A percentile compares a stretch with the other conserved stretches of the same genome.
Evolutionary conservation across 2,888 invertebrate genomes (phyloP).

Genomic region (Tuta absoluta): DNA sequence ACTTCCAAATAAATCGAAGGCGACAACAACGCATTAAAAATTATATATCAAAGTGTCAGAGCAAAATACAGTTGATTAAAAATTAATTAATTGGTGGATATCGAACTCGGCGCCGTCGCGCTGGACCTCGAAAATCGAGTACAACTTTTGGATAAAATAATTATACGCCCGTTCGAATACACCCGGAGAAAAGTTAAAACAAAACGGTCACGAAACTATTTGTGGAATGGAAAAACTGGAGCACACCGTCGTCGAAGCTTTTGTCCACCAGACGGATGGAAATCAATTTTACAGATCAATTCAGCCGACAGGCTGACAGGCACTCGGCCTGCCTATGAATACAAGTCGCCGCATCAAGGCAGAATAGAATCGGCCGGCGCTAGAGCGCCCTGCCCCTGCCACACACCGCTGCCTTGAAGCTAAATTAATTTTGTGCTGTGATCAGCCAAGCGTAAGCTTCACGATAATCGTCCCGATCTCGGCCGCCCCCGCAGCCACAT

Average conservation of each 20-base stretch:
- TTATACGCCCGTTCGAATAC: not conserved
- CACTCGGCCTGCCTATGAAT: conserved; percentile 55
- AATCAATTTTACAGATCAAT: conserved; percentile 69
- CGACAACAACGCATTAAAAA: conserved; percentile 37
- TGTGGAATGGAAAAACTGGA: conserved; percentile 1
- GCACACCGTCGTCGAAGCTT: conserved; percentile 39
- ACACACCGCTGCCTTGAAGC: conserved; percentile 51
- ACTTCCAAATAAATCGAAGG: conserved; percentile 31
- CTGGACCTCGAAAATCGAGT: not conserved
- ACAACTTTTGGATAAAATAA: conserved; percentile 26
- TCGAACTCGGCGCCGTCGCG: conserved; percentile 24
- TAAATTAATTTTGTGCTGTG: conserved; percentile 75
- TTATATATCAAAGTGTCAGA: conserved; percentile 31
- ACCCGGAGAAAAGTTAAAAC: not conserved
- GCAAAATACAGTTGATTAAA: conserved; percentile 39
- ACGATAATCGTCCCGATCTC: conserved; percentile 71
- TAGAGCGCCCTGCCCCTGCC: conserved; percentile 30
- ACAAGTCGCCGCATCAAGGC: conserved; percentile 57
- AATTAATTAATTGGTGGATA: conserved; percentile 36
- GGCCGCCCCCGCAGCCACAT: conserved; percentile 49
- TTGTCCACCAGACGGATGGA: conserved; percentile 56
- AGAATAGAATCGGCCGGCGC: conserved; percentile 41
- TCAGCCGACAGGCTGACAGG: conserved; percentile 50
- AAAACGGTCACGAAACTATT: not conserved
- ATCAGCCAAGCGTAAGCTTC: conserved; percentile 64